phyloP scores from a whole-genome alignment of 2,888 invertebrate genomes.

The Sepioteuthis lessoniana region DNA sequence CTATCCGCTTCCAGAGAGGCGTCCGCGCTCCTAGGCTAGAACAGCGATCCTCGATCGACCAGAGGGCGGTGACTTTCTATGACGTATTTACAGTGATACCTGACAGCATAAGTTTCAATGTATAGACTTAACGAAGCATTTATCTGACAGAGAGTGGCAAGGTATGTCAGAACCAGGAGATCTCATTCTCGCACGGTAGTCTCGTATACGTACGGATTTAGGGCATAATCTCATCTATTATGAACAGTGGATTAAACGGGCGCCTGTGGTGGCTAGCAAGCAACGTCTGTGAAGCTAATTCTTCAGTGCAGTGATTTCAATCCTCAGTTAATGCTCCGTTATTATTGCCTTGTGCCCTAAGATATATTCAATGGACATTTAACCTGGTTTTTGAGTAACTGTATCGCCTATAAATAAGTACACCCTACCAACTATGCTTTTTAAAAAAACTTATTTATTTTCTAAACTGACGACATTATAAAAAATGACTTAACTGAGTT shows the following conservation, averaged over 20 bases:
- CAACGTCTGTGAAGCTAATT: background rate
- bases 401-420: too few relatives aligned
- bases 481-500: too few relatives aligned
- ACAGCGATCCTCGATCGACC: background rate
- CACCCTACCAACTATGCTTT: too few relatives aligned
- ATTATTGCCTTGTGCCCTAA: too few relatives aligned
- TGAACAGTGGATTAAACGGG: background rate
- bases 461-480: too few relatives aligned
- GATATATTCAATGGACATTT: too few relatives aligned
- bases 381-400: too few relatives aligned
- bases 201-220: background rate
- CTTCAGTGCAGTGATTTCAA: background rate
- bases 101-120: background rate
- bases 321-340: background rate
- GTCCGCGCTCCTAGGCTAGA: background rate
- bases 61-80: background rate
- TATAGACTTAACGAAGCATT: background rate
- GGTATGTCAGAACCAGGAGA: background rate
- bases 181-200: background rate
- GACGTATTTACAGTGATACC: background rate
- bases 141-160: background rate
- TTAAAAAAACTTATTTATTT: too few relatives aligned
- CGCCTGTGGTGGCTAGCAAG: background rate
- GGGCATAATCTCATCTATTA: background rate
- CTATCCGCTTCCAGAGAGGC: background rate